Evolutionary conservation across 2,797 vertebrate species (phyloP).

Genomic region (Poeciliopsis turneri): DNA sequence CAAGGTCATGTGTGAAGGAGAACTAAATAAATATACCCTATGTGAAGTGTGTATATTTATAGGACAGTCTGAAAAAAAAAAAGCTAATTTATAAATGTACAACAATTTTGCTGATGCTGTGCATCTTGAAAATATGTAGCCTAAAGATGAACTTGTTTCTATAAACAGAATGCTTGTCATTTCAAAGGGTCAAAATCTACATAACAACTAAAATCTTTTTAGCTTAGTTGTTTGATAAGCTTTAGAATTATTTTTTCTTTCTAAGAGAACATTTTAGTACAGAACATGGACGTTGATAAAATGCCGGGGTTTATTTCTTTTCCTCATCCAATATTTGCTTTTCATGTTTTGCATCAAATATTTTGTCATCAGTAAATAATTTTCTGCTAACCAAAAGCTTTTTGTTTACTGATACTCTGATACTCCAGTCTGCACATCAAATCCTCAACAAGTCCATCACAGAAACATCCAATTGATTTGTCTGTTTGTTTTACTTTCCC

Average conservation of each 20-base stretch:
- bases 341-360: slow-evolving; percentile 40
- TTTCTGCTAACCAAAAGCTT: slow-evolving; percentile 35
- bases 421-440: slow-evolving; percentile 58
- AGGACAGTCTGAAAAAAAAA: not conserved
- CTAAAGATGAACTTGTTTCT: slow-evolving; percentile 34
- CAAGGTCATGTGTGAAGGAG: not conserved
- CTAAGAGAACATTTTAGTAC: slow-evolving; percentile 1
- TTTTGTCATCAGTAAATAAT: slow-evolving; percentile 42
- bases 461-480: slow-evolving; percentile 75
- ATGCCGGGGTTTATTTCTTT: slow-evolving; percentile 32
- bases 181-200: not conserved
- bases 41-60: not conserved
- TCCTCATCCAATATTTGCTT: slow-evolving; percentile 52
- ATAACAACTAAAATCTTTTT: slow-evolving; percentile 2
- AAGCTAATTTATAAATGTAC: not conserved
- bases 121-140: slow-evolving; percentile 66
- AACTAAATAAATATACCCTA: not conserved
- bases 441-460: slow-evolving; percentile 62
- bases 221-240: slow-evolving; percentile 5
- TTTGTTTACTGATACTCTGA: slow-evolving; percentile 58
- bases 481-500: slow-evolving; percentile 68
- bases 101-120: slow-evolving; percentile 48
- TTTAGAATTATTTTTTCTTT: not conserved
- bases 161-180: slow-evolving; percentile 30
- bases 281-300: slow-evolving; percentile 13